These are phyloP conservation scores for Bufo bufo DNA, from an alignment of 2,113 vertebrate species.

Conservation along the genomic window DNA sequence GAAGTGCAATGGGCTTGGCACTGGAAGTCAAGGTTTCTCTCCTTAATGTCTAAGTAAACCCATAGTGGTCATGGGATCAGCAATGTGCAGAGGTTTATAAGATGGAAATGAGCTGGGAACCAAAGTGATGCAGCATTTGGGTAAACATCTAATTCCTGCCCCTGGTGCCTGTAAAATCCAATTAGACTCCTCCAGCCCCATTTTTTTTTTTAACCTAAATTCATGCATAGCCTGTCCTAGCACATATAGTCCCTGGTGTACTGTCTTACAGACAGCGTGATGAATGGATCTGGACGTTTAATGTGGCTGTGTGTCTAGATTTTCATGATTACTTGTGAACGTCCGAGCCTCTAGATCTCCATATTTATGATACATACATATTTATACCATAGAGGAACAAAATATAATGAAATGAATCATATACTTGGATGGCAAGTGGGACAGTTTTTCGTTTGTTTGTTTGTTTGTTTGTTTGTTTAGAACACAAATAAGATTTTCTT, in stretches of 20 bases:
- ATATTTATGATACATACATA: not conserved
- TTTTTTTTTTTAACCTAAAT: constrained; percentile 12
- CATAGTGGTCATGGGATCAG: constrained; percentile 32
- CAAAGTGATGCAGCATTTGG: constrained; percentile 32
- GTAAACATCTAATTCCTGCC: constrained; percentile 32
- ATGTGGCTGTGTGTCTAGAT: not conserved
- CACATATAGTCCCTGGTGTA: not conserved
- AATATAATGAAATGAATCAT: not conserved
- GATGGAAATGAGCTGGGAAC: constrained; percentile 11
- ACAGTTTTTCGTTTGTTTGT: not conserved
- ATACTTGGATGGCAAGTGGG: not conserved
- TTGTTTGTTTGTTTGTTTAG: no score
- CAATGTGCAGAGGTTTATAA: not conserved
- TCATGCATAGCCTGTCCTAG: constrained; percentile 12
- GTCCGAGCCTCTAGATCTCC: not conserved
- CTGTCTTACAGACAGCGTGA: constrained; percentile 10
- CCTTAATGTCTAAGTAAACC: constrained; percentile 41
- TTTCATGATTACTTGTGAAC: not conserved
- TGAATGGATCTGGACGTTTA: not conserved
- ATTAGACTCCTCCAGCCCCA: not conserved
- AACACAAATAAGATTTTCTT: not conserved
- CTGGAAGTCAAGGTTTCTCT: constrained; percentile 48
- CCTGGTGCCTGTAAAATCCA: constrained; percentile 27
- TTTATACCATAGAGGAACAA: not conserved
- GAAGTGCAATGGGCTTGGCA: constrained; percentile 56